Base-by-base conservation (phyloP, 2,888 invertebrate genomes). In the Andrena bucephala region DNA sequence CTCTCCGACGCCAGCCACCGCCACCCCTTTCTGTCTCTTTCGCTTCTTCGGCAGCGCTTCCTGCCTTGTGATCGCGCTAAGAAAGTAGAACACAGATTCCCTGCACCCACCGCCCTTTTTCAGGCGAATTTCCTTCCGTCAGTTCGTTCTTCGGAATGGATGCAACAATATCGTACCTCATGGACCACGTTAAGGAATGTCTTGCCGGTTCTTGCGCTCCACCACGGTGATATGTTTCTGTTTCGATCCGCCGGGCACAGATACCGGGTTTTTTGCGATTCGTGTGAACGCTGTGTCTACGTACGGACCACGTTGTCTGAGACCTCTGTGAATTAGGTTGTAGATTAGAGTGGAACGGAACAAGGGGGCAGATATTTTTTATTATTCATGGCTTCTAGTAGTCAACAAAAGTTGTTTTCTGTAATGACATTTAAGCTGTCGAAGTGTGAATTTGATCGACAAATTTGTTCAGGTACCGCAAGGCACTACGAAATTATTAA, bases 41-140 rank as follows among this genome's bases (percentile, higher is more conserved):
- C 24, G 2, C 29, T 24, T 57, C 60, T 42, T 16, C 36, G 54
- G 59, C 31, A 6, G 13, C 54, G 50, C 48, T 33, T 52, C 33
- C 10, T 42, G n/a, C 31, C 33, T 16, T 24, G 66, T 36, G 62
- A 70, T 76, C 73, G 31, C 36, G 57, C 16, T 57, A 50, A 63
- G 70, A 77, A 76, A 84, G 54, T 65, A 33, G 31, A 60, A 73
- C 72, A 33, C 59, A 50, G 48, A 74, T 75, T 75, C 66, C 52
- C 48, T 16, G 4, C 42, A 16, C 5, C 42, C 16, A 42, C 27
- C 48, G 3, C 65, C 16, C 29, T 65, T 77, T 71, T 63, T 50
- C 48, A 13, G 10, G 10, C 10, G 16, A 33, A 50, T 57, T 77
- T 65, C n/a, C 33, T 57, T 52, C 24, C 54, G 33, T 24, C 52